Percentiles rank a stretch among this genome's conserved stretches.
Conservation (phyloP, 2,113 vertebrate species). For the Budorcas taxicolor region DNA sequence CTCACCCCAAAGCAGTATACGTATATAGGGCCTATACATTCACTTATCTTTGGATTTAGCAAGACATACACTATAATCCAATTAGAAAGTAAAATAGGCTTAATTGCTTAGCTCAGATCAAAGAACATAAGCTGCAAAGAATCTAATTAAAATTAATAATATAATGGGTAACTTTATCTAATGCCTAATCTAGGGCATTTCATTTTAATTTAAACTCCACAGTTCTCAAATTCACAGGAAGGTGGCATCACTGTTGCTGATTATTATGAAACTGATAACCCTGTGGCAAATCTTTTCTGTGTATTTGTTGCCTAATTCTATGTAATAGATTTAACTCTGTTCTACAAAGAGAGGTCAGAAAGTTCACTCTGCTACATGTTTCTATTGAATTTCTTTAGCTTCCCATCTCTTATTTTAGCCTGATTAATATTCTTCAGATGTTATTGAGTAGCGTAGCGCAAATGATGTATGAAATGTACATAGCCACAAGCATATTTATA, state of each 20-base stretch:
- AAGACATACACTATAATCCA: conserved; percentile 58
- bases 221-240: conserved; percentile 40
- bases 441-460: conserved; percentile 66
- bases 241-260: not conserved
- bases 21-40: not conserved
- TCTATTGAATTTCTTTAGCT: conserved; percentile 57
- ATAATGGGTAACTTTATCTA: conserved; percentile 50
- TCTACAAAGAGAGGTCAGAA: conserved; percentile 47
- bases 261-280: conserved; percentile 45
- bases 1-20: not conserved
- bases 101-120: conserved; percentile 70
- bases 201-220: conserved; percentile 69
- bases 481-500: conserved; percentile 58
- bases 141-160: conserved; percentile 76
- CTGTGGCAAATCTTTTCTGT: conserved; percentile 49
- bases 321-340: conserved; percentile 66
- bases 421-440: conserved; percentile 73
- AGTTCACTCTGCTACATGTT: conserved; percentile 63
- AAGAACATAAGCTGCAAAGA: conserved; percentile 65
- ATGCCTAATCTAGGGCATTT: conserved; percentile 59
- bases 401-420: conserved; percentile 65
- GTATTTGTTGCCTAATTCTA: conserved; percentile 67
- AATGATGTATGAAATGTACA: conserved; percentile 75
- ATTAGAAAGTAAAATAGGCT: conserved; percentile 73
- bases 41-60: conserved; percentile 46